Base-by-base conservation (phyloP, 37 sponge, comb jelly and placozoan species). In the Chondrosia reniformis region DNA sequence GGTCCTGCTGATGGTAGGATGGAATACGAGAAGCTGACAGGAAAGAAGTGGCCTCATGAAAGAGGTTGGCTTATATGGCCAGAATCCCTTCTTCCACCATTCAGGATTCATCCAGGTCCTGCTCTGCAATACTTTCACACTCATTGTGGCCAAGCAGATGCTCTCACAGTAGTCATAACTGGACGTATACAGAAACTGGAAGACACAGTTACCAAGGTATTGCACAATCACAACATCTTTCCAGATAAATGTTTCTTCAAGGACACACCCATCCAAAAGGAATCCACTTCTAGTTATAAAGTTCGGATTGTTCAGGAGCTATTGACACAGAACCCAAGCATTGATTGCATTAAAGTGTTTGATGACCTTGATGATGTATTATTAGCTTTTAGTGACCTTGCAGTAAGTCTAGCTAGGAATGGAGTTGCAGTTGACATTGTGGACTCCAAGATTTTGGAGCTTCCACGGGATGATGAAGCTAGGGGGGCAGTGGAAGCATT, bases 51-150 rank as follows among this genome's bases (percentile, higher is more conserved):
- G 95, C 86, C 85, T 15, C 77, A 84, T 43, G 80, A 64, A 43
- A 41, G 24, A 17, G 88, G 88, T 19, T 94, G 87, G 87, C 45
- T 81, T 24, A 61, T 75, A 13, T 76, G 80, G 63, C 77, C 89
- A 0, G 92, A 94, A 57, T 90, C 92, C 45, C 86, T 94, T 65
- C 62, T 86, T 8, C 87, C 88, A 44, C 95, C 95, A 6, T 33
- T 94, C 49, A 81, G 49, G 33, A 63, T 75, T 22, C 41, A 52
- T 21, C 91, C 95, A 6, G 92, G 91, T 6, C 95, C 95, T 19
- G 95, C 86, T 45, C 77, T 94, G 4, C 39, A 85, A 0, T 76
- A 85, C 39, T 94, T 63, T 66, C 80, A 63, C 25, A 30, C 46
- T 0, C 85, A 87, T 45, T 42, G 44, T 12, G 74, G 79, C 24